phyloP scores from a whole-genome alignment of 1,140 invertebrate species.

The Cyclargus thomasi region DNA sequence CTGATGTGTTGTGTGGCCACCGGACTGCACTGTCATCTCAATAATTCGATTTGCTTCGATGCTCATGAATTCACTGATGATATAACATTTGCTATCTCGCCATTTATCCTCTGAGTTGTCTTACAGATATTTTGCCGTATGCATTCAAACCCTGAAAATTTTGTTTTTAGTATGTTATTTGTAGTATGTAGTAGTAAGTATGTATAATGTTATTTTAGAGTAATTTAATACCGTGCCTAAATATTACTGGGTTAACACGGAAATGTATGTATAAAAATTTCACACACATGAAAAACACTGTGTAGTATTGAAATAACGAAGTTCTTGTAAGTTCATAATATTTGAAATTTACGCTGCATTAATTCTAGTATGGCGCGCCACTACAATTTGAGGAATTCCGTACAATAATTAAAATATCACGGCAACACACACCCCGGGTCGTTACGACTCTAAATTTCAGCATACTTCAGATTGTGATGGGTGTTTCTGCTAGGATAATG shows the following conservation, averaged over 20 bases:
- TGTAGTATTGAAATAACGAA: not conserved
- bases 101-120: not conserved
- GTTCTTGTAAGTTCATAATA: not conserved
- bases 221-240: too few species aligned
- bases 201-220: too few species aligned
- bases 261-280: not conserved
- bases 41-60: slow-evolving; percentile 4
- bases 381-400: slow-evolving; percentile 7
- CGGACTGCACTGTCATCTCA: slow-evolving; percentile 8
- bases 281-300: too few species aligned
- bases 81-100: not conserved
- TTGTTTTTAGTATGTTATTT: too few species aligned
- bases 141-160: too few species aligned
- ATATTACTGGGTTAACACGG: too few species aligned
- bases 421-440: slow-evolving; percentile 9
- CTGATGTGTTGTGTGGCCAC: not conserved
- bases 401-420: slow-evolving; percentile 15
- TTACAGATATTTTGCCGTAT: not conserved
- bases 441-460: slow-evolving; percentile 13
- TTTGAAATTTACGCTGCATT: slow-evolving; percentile 7
- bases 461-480: slow-evolving; percentile 13
- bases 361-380: not conserved
- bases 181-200: too few species aligned
- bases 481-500: slow-evolving; percentile 10
- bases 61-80: slow-evolving; percentile 8